Evolutionary conservation across 2,797 vertebrate species (phyloP).

Genomic region (Coilia nasus): DNA sequence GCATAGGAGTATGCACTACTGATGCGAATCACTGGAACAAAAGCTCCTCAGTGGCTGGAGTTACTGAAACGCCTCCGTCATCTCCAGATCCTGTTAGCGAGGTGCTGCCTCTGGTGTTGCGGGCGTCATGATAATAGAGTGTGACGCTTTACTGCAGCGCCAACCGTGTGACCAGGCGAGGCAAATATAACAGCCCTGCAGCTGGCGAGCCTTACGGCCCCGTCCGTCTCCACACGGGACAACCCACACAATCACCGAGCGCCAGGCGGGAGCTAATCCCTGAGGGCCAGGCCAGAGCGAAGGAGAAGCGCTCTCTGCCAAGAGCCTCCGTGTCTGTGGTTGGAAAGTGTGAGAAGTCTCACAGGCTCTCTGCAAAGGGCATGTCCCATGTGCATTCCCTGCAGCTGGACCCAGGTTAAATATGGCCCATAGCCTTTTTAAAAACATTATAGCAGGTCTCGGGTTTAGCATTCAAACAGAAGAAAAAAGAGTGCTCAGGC

Average conservation of each 20-base stretch:
- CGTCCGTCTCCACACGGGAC: neutral
- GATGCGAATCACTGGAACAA: neutral
- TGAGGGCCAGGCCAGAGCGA: neutral
- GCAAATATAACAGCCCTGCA: neutral
- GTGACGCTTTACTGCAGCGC: neutral
- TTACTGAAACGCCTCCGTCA: neutral
- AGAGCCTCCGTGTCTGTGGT: conserved; percentile 28
- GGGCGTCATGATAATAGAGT: neutral
- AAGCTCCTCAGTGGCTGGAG: neutral
- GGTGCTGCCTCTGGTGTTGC: neutral
- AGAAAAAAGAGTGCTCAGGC: neutral
- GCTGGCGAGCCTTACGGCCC: neutral
- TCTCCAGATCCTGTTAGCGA: neutral
- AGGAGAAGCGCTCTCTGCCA: conserved; percentile 18
- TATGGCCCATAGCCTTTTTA: neutral
- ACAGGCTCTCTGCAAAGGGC: conserved; percentile 29
- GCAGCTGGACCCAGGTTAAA: neutral
- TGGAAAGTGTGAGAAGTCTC: conserved; percentile 39
- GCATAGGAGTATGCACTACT: neutral
- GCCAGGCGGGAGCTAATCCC: no score
- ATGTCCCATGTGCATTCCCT: neutral
- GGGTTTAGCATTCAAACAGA: neutral
- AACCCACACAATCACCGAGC: no score
- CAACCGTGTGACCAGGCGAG: neutral
- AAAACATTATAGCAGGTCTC: neutral